Base-by-base conservation (phyloP, 2,113 vertebrate species). In the Bubo scandiacus region DNA sequence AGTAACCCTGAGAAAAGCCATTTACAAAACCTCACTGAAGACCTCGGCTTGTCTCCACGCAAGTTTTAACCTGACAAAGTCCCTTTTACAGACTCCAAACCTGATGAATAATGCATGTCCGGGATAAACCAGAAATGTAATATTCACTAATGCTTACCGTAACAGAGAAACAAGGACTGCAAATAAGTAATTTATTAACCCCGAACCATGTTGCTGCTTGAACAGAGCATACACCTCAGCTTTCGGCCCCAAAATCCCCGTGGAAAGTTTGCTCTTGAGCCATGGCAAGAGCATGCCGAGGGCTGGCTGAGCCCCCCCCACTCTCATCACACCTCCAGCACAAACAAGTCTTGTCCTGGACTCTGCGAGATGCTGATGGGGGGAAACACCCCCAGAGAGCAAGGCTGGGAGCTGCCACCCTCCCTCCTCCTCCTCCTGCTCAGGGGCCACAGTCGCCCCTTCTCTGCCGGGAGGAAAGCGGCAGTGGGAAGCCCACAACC, bases 401-500 rank as follows among this genome's bases (percentile, higher is more conserved):
- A 70, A 71, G 11, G 40, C 62, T 93, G 54, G 73, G 85, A 80
- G 81, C 62, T 82, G 52, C 43, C 87, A 81, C 57, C n/a, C 25
- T 86, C 29, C 77, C 38, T 71, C 65, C 7, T 70, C 51, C 45
- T 86, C 68, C 30, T 75, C 74, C 77, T 62, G 15, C 43, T 45
- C 3, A 0, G 36, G 58, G 58, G 62, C 70, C 1, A 0, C 49
- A 92, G 65, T 45, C 0, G 0, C 38, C 38, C 52, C 71, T 88
- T 75, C 38, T 25, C 72, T 0, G 0, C 3, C 0, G 0, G 52
- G 59, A 81, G 17, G 62, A 54, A 36, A 18, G 43, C 26, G 11
- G 95, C 38, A 57, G 90, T 97, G 97, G 97, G 98, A 98, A 98
- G 94, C 94, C 90, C 96, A 88, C 95, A 95, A 72, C 97, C 92